Base-by-base conservation (phyloP, 1,140 invertebrate genomes). In the Drosophila simulans region DNA sequence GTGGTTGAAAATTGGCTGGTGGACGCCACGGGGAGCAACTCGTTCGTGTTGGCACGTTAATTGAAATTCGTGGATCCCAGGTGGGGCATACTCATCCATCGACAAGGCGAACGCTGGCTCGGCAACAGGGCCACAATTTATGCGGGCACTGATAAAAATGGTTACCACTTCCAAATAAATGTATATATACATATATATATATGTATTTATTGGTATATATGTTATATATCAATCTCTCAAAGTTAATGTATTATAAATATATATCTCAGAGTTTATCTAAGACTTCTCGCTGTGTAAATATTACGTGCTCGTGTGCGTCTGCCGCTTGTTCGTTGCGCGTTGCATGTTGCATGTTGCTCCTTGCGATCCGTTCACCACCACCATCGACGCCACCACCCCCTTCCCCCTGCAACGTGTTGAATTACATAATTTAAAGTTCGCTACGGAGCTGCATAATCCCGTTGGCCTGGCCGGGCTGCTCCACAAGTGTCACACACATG, bases 391-490 rank as follows among this genome's bases (percentile, higher is more conserved):
- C 13, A 27, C 25, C 7, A 8, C 8, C 2, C 40, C 2, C 4
- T 3, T 20, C 15, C 42, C 22, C 71, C 37, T 39, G 56, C 75
- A 88, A 83, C 80, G 80, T 89, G 83, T 88, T 88, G 84, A 89
- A 89, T 89, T 88, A 84, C 83, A 88, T 89, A 89, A 84, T 89
- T 84, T 89, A 80, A 88, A 88, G 80, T 83, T 88, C 80, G 31
- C 35, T 34, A 51, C 58, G 68, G 60, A 69, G 52, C 63, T 77
- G 83, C 80, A 88, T 84, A 88, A 89, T 89, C 80, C 75, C 53
- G 37, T 45, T 11, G 43, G 71, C 75, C 73, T 31, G 31, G 31
- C 31, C 31, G 31, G 68, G 65, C 83, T 63, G 65, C 68, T 66
- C 76, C 76, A 89, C 83, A 88, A 88, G 84, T 88, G 79, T 68